phyloP scores from a whole-genome alignment of 2,797 vertebrate genomes.

The Synaphobranchus kaupii region DNA sequence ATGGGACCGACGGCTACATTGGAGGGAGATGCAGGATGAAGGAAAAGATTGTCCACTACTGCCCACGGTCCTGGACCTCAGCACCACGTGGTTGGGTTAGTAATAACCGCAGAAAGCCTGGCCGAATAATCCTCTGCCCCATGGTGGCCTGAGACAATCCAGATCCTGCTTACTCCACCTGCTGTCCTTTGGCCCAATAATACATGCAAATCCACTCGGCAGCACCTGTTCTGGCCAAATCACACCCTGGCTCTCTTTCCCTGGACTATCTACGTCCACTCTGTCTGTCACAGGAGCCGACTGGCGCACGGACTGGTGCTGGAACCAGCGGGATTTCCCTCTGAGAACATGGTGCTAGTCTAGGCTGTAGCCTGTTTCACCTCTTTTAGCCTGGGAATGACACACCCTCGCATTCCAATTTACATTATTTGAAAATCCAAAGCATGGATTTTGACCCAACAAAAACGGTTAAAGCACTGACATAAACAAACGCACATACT shows the following conservation, averaged over 20 bases:
- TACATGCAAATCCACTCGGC: background rate
- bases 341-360: background rate
- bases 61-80: background rate
- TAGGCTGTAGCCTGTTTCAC: background rate
- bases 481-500: background rate
- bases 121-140: background rate
- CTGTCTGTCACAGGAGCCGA: background rate
- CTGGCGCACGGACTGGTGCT: background rate
- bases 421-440: background rate
- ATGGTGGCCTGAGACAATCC: background rate
- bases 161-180: background rate
- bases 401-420: background rate
- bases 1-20: background rate
- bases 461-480: background rate
- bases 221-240: background rate
- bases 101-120: background rate
- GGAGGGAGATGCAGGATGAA: background rate
- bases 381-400: background rate
- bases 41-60: background rate
- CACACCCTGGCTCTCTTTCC: background rate
- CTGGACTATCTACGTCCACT: background rate
- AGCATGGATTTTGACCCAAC: background rate
- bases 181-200: background rate
- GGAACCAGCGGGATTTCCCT: background rate
- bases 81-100: background rate